Conservation (phyloP, 1,140 invertebrate genomes). For the Cydia splendana region DNA sequence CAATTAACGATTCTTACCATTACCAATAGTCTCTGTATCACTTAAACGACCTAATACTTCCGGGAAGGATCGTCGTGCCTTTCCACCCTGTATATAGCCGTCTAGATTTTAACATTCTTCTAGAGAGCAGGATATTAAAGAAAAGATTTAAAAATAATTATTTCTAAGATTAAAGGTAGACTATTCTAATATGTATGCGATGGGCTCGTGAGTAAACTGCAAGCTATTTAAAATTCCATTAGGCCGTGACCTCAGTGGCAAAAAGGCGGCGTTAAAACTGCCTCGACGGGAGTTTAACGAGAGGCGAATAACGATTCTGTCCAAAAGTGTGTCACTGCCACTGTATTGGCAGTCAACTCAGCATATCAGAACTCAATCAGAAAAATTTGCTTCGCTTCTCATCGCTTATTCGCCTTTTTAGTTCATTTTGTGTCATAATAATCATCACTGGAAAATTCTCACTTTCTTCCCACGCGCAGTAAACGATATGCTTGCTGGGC, state of each 20-base stretch:
- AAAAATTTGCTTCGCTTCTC: neutral
- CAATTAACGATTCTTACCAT: too few relatives aligned
- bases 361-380: conserved; percentile 17
- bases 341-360: conserved; percentile 18
- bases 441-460: neutral
- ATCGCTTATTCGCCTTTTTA: neutral
- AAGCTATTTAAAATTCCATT: conserved; percentile 32
- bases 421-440: neutral
- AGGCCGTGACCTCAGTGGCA: conserved; percentile 25
- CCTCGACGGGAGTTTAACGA: conserved; percentile 24
- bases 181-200: conserved; percentile 10
- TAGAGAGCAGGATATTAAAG: neutral
- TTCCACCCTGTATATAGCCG: too few relatives aligned
- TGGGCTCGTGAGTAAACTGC: conserved; percentile 20
- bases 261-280: conserved; percentile 24
- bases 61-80: too few relatives aligned
- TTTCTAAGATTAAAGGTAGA: conserved; percentile 2
- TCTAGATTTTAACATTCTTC: neutral
- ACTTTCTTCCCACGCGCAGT: conserved; percentile 1
- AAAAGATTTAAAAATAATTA: neutral
- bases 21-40: too few relatives aligned
- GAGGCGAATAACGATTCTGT: conserved; percentile 24
- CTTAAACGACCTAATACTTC: too few relatives aligned
- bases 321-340: conserved; percentile 26
- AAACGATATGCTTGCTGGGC: neutral